phyloP scores from a whole-genome alignment of 1,140 invertebrate species.

The Eriocheir sinensis region DNA sequence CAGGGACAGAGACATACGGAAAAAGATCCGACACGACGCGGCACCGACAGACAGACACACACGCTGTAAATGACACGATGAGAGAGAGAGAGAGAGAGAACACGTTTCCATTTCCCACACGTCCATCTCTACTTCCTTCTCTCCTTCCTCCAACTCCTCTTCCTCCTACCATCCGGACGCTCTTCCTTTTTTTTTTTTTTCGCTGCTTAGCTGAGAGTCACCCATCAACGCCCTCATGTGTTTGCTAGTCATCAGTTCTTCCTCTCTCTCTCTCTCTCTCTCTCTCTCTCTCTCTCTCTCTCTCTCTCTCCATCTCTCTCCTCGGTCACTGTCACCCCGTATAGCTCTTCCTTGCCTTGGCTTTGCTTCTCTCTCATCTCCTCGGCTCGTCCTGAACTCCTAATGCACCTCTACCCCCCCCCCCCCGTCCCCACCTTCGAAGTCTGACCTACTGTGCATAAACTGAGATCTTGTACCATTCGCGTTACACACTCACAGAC shows the following conservation, averaged over 20 bases:
- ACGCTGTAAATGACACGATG: too few species aligned
- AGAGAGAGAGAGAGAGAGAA: constrained; percentile 14
- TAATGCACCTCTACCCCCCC: neutral
- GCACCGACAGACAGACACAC: too few species aligned
- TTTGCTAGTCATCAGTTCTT: neutral
- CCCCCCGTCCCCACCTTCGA: neutral
- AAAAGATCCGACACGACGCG: neutral
- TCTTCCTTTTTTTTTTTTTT: neutral
- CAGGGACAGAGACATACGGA: constrained; percentile 29
- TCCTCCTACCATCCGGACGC: too few species aligned
- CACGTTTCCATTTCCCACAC: constrained; percentile 22
- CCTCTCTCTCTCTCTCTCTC: constrained; percentile 9
- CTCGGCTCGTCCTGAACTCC: neutral
- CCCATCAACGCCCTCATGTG: neutral
- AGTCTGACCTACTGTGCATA: neutral
- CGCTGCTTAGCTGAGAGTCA: neutral
- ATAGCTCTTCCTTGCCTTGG: neutral
- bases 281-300: constrained; percentile 9
- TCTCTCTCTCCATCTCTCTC: neutral
- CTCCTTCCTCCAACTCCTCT: neutral
- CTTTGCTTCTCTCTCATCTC: neutral
- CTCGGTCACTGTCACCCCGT: too few species aligned
- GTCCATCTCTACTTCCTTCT: constrained; percentile 14
- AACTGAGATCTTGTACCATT: neutral
- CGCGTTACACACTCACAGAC: neutral